Conservation (phyloP, 2,797 vertebrate genomes). For the Siniperca scherzeri region DNA sequence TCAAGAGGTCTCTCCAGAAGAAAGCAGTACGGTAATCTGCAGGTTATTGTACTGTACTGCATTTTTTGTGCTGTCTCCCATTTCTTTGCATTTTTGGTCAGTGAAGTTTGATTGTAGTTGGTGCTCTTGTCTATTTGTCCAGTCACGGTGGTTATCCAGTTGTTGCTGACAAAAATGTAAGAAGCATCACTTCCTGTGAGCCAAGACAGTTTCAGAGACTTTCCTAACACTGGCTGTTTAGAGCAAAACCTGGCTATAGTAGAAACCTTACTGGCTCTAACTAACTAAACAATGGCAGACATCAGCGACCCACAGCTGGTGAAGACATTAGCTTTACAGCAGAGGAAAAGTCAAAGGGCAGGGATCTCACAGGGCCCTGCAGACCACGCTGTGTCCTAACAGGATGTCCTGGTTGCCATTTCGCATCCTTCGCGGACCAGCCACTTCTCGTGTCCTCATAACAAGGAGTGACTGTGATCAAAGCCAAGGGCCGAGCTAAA, state of each 20-base stretch:
- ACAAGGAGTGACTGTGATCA: slow-evolving; percentile 29
- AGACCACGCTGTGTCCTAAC: slow-evolving; percentile 18
- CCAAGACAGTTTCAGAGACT: background rate
- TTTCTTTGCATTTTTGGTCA: background rate
- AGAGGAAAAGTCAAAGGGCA: slow-evolving; percentile 56
- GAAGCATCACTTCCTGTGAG: slow-evolving; percentile 17
- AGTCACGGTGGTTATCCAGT: background rate
- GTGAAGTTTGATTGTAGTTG: background rate
- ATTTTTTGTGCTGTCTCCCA: background rate
- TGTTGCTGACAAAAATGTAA: background rate
- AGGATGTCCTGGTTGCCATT: slow-evolving; percentile 58
- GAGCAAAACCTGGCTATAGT: background rate
- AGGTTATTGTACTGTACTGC: too few species aligned
- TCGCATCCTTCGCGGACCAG: slow-evolving; percentile 25
- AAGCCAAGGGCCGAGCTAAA: slow-evolving; percentile 22
- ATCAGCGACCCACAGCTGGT: slow-evolving; percentile 62
- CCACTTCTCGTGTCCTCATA: slow-evolving; percentile 11
- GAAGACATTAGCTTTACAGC: slow-evolving; percentile 59
- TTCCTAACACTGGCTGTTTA: background rate
- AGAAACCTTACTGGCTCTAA: slow-evolving; percentile 27
- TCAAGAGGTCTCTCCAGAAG: too few species aligned
- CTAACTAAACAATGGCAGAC: slow-evolving; percentile 53
- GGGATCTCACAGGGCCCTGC: slow-evolving; percentile 56
- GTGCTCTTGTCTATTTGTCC: background rate
- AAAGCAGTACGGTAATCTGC: too few species aligned